These are phyloP conservation scores for Cenopis cana DNA, from an alignment of 2,888 invertebrate species.

Conservation along the genomic window DNA sequence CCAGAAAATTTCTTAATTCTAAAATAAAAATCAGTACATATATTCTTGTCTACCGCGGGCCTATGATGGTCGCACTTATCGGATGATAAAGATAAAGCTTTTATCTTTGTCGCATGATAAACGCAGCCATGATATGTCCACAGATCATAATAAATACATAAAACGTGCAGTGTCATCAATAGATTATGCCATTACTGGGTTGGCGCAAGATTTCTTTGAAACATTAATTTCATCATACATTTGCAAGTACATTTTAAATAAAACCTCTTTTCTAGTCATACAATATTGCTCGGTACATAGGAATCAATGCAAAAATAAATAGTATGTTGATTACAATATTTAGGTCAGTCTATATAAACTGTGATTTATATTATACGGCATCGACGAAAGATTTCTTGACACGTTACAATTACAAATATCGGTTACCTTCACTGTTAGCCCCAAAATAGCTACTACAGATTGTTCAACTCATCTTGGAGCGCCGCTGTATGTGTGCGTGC, in stretches of 20 bases:
- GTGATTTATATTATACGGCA: background rate
- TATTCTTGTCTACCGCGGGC: background rate
- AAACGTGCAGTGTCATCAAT: background rate
- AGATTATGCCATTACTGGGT: background rate
- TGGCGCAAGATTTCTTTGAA: background rate
- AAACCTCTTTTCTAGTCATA: background rate
- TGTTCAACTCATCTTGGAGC: too few relatives aligned
- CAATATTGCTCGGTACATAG: background rate
- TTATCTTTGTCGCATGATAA: slow-evolving; percentile 1
- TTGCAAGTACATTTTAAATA: background rate
- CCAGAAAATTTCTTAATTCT: slow-evolving; percentile 5
- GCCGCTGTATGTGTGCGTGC: too few relatives aligned
- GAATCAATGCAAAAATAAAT: slow-evolving; percentile 4
- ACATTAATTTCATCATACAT: background rate
- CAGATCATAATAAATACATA: background rate
- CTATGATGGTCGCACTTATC: background rate
- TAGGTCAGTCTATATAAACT: too few relatives aligned
- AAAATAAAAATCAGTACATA: background rate
- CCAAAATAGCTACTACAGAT: too few relatives aligned
- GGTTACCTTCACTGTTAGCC: too few relatives aligned
- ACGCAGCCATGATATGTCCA: background rate
- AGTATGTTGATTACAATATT: background rate
- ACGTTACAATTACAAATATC: background rate
- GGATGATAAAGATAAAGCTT: background rate
- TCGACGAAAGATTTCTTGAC: background rate